A percentile compares a stretch with the other conserved stretches of the same genome.
Conservation (phyloP, 2,888 invertebrate genomes). For the Epistrophe eligans region DNA sequence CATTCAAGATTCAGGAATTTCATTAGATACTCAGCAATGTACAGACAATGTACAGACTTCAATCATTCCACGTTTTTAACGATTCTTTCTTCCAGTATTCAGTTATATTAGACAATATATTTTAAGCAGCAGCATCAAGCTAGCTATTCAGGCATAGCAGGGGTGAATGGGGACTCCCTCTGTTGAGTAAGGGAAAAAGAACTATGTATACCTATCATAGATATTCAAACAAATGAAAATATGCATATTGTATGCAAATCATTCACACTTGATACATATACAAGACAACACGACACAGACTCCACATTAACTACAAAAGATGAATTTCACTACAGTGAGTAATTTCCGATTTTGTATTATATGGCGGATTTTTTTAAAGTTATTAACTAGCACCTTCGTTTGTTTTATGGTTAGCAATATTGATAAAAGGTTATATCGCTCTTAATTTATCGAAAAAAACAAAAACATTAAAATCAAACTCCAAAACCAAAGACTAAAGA, state of each 20-base stretch:
- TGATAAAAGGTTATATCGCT: too few relatives aligned
- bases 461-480: too few relatives aligned
- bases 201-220: conserved; percentile 1
- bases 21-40: conserved; percentile 20
- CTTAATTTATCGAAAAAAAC: too few relatives aligned
- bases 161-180: not conserved
- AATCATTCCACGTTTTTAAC: conserved; percentile 29
- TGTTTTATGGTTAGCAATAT: too few relatives aligned
- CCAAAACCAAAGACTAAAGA: too few relatives aligned
- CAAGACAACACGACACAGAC: conserved; percentile 12
- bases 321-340: not conserved
- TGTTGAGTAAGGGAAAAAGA: not conserved
- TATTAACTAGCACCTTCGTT: too few relatives aligned
- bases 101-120: conserved; percentile 22
- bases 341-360: too few relatives aligned
- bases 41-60: conserved; percentile 16
- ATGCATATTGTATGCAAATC: conserved; percentile 54
- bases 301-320: not conserved
- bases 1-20: conserved; percentile 10
- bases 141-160: not conserved
- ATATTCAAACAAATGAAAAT: conserved; percentile 30
- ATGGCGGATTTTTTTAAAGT: too few relatives aligned
- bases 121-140: conserved; percentile 7
- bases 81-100: conserved; percentile 14
- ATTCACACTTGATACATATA: conserved; percentile 44